Evolutionary conservation across 2,113 vertebrate genomes (phyloP).

Genomic region (Dryoscopus gambensis): DNA sequence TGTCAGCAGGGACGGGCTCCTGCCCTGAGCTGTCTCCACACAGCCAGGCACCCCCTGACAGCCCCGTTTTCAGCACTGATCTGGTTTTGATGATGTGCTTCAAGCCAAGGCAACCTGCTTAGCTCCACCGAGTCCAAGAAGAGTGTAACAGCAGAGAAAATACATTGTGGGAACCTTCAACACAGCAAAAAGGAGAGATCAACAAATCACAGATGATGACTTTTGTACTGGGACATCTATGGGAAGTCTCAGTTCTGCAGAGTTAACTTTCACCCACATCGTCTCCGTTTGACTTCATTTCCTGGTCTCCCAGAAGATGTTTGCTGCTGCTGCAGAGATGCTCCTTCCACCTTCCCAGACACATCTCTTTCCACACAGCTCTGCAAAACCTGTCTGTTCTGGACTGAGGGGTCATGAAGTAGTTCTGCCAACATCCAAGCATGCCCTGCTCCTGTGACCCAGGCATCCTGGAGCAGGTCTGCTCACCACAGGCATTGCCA

Average conservation of each 20-base stretch:
- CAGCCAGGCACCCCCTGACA: neutral
- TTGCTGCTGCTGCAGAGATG: neutral
- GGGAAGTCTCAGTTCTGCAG: neutral
- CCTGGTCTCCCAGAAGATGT: neutral
- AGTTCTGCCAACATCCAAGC: neutral
- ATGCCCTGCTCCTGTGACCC: neutral
- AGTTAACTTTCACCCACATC: neutral
- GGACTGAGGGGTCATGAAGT: neutral
- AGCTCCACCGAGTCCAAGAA: neutral
- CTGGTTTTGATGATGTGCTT: neutral
- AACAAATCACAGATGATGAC: neutral
- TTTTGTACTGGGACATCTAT: neutral
- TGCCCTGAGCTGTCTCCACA: conserved; percentile 59
- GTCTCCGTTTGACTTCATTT: neutral
- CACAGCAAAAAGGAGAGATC: neutral
- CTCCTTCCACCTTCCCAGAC: neutral
- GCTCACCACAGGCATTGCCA: neutral
- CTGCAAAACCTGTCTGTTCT: neutral
- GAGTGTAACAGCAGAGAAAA: neutral
- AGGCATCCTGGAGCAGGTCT: neutral
- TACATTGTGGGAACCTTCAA: neutral
- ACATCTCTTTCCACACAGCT: neutral
- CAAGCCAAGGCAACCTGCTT: neutral
- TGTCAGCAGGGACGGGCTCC: neutral
- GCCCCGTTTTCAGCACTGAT: neutral